These are phyloP conservation scores for Phoenoteleia sp. DNA, from an alignment of 2,888 invertebrate genomes.

Conservation along the genomic window DNA sequence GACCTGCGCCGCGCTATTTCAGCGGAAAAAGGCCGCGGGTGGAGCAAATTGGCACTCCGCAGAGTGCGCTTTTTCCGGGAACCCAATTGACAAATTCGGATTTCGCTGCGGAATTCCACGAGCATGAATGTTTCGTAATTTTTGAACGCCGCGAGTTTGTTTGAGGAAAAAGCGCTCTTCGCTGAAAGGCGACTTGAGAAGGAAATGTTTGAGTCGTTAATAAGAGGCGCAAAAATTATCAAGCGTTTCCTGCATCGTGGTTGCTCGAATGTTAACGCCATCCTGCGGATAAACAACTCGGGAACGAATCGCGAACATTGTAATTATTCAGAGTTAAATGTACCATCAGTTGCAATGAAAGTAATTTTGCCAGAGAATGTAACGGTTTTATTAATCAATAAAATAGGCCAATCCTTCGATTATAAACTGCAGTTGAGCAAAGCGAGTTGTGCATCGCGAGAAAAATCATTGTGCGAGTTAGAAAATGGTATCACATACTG, in stretches of 20 bases:
- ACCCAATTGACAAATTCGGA: slow-evolving; percentile 11
- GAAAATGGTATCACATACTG: not conserved
- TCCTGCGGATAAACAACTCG: slow-evolving; percentile 14
- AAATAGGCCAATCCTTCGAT: slow-evolving; percentile 50
- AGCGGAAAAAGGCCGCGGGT: slow-evolving; percentile 21
- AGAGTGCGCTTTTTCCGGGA: slow-evolving; percentile 25
- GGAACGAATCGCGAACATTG: slow-evolving; percentile 25
- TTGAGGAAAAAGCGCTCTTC: not conserved
- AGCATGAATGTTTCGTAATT: slow-evolving; percentile 23
- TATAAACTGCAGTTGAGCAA: slow-evolving; percentile 17
- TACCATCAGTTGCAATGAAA: slow-evolving; percentile 47
- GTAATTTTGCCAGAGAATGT: slow-evolving; percentile 40
- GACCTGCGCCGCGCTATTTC: slow-evolving; percentile 29
- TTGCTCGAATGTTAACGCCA: slow-evolving; percentile 23
- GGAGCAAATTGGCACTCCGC: slow-evolving; percentile 23
- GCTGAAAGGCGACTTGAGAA: not conserved
- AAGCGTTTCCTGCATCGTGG: slow-evolving; percentile 23
- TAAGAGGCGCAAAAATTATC: slow-evolving; percentile 18
- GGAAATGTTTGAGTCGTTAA: not conserved
- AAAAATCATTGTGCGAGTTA: not conserved
- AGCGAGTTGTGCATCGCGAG: not conserved
- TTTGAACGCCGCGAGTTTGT: slow-evolving; percentile 1
- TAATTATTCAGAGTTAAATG: slow-evolving; percentile 42
- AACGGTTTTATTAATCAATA: slow-evolving; percentile 50
- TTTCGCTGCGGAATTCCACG: slow-evolving; percentile 3